These are phyloP conservation scores for Gymnogyps californianus DNA, from an alignment of 2,113 vertebrate species.

Conservation along the genomic window DNA sequence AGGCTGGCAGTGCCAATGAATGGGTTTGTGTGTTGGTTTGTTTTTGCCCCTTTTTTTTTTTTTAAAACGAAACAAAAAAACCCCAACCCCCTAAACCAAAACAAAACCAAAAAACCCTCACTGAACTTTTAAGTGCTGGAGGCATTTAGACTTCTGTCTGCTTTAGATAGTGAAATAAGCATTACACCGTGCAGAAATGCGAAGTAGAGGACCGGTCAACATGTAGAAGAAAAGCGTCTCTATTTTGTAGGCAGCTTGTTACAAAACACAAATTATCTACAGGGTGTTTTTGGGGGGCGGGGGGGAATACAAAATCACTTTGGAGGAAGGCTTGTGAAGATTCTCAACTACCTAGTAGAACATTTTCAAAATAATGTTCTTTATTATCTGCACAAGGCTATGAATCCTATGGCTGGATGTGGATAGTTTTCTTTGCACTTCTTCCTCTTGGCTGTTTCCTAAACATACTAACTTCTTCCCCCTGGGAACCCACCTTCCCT, in stretches of 20 bases:
- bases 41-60: not conserved
- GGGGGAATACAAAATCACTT: not conserved
- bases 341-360: not conserved
- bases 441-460: not conserved
- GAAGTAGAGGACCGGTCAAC: not conserved
- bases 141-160: not conserved
- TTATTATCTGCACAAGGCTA: not conserved
- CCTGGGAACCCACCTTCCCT: not conserved
- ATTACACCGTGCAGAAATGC: not conserved
- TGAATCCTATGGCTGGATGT: not conserved
- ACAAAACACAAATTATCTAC: not conserved
- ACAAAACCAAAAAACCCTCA: not conserved
- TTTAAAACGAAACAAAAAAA: not conserved
- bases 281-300: too few species aligned
- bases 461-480: not conserved
- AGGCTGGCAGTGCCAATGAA: not conserved
- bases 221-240: accelerated
- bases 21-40: not conserved
- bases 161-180: not conserved
- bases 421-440: not conserved
- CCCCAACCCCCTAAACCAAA: not conserved
- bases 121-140: not conserved
- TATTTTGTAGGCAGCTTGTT: not conserved
- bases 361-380: not conserved
- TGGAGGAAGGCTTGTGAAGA: not conserved